Base-by-base conservation (phyloP, 2,113 vertebrate genomes). In the Dryoscopus gambensis region DNA sequence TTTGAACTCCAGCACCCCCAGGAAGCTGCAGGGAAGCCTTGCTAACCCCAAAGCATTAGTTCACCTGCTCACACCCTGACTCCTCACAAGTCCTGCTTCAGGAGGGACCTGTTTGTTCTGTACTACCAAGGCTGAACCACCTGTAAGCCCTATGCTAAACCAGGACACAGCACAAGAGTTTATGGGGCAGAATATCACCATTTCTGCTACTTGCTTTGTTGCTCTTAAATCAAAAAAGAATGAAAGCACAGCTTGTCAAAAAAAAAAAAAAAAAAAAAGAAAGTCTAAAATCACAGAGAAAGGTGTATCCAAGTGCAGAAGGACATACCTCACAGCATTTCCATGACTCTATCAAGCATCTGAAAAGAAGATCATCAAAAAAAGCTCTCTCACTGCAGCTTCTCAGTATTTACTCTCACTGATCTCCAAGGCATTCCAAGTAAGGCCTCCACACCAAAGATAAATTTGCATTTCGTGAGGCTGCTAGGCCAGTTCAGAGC, bases 141-240 rank as follows among this genome's bases (percentile, higher is more conserved):
- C 40, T 24, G 7, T 16, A 71, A 79, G 27, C 7, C 21, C 31
- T 25, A 4, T 1, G 2, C 24, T 39, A 42, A 55, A 24, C 3
- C 18, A 40, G 33, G n/a, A 21, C 39, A 15, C 6, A 46, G 24
- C 3, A 5, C 47, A 35, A 6, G 24, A 57, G 21, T 15, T 52
- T 4, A 7, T 4, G 5, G n/a, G 24, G 13, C 5, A 57, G 15
- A 68, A 19, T 0, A 3, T 5, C 30, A 25, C 13, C 3, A 1
- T 10, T 60, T 53, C 15, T 74, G 30, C n/a, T 60, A 10, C 27
- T 86, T 64, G 35, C 42, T 82, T 46, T 21, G 13, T 2, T 63
- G 65, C 17, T 57, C 3, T 49, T 46, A 50, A 65, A 50, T 3
- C 14, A 74, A 31, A 11, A 13, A 17, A 23, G 6, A 19, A 28